Percentiles rank a stretch among this genome's conserved stretches.
Evolutionary conservation across 2,113 vertebrate genomes (phyloP).

Genomic region (Zootoca vivipara): DNA sequence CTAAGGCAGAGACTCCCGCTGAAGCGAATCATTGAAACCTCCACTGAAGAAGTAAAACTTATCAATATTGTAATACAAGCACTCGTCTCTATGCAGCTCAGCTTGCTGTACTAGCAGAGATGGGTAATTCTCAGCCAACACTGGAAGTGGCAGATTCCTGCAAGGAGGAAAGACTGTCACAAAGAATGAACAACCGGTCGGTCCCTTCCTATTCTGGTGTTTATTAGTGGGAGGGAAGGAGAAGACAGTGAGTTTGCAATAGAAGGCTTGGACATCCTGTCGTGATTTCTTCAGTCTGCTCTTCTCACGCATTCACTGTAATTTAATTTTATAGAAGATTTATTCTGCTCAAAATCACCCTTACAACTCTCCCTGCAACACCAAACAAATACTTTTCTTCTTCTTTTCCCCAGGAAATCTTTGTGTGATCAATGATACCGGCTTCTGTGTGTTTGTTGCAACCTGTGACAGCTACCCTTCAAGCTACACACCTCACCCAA

Average conservation of each 20-base stretch:
- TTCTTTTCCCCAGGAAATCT: too few relatives aligned
- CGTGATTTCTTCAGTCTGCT: not conserved
- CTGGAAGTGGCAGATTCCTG: not conserved
- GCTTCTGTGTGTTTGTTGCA: too few relatives aligned
- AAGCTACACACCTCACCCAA: too few relatives aligned
- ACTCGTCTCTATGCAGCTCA: not conserved
- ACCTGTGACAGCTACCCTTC: too few relatives aligned
- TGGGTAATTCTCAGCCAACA: conserved; percentile 46
- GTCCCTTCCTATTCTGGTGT: conserved; percentile 30
- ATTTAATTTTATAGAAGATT: not conserved
- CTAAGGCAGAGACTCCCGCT: conserved; percentile 13
- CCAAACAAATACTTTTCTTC: not conserved
- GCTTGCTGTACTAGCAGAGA: conserved; percentile 12
- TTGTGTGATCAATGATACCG: too few relatives aligned
- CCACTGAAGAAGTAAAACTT: not conserved
- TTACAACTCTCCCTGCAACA: not conserved
- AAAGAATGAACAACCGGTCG: conserved; percentile 38
- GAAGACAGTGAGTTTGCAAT: conserved; percentile 33
- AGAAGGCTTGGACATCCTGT: conserved; percentile 35
- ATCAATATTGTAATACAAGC: not conserved
- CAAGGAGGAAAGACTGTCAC: conserved; percentile 56
- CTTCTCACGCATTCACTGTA: not conserved
- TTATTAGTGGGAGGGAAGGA: not conserved
- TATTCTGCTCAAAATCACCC: not conserved
- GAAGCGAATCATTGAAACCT: not conserved